Evolutionary conservation across 1,140 invertebrate genomes (phyloP), one percentile per base, ranked within the genome.

Genomic region (Mycetomoellerius zeteki): DNA sequence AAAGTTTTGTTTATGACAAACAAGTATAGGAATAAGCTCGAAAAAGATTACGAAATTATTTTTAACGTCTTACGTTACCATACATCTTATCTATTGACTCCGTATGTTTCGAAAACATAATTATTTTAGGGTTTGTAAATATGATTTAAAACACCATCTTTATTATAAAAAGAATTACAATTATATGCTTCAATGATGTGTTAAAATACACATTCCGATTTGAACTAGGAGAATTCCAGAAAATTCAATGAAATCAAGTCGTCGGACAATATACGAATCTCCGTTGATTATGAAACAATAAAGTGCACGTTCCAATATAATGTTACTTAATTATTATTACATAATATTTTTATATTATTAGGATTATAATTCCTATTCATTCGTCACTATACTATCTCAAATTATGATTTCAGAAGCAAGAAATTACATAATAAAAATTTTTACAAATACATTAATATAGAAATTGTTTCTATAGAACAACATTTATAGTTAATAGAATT

Each of bases 41-140:
- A 37, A 47, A 47, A 33, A 37, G 47, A 64, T 64, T 64, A 47
- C 19, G 37, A 67, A 54, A 65, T 8, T 56, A 33, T 67, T 80
- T 67, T 65, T 52, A 21, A 80, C 60, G 60, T 6, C 14, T 80
- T 33, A 27, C 67, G 33, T 67, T 80, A n/a, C 43, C 43, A 65
- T 43, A 80, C 60, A 52, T 78, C 76, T 80, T 78, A 78, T 78
- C 62, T 14, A 54, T 54, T 80, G 65, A 64, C 12, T 12, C 8
- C 5, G 10, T 30, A 78, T n/a, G 37, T 80, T 80, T 69, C 47
- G 62, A 67, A 80, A 80, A 37, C 62, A 80, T 56, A 24, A 27
- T 80, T 37, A 80, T 80, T 47, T 69, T 37, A 6, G 2, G 2
- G n/a, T 52, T 12, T 14, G 16, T 27, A 50, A 52, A 67, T 60